phyloP scores from a whole-genome alignment of 2,113 vertebrate genomes.

The Cebus imitator region DNA sequence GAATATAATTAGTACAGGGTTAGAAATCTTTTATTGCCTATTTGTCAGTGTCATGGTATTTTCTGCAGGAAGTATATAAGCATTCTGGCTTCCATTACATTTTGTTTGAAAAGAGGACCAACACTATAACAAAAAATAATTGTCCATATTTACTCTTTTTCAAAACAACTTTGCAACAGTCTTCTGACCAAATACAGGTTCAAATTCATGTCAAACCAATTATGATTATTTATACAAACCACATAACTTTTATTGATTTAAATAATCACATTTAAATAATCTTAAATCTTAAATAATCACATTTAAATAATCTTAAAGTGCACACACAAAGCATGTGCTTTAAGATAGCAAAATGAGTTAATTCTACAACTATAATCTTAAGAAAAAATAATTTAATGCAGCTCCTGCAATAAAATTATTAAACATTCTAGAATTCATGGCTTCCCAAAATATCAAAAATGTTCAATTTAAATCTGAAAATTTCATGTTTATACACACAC shows the following conservation, averaged over 20 bases:
- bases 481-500: not conserved
- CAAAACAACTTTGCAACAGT: not conserved
- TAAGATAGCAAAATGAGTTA: not conserved
- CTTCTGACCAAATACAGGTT: not conserved
- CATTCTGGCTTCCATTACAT: not conserved
- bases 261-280: not conserved
- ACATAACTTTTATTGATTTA: not conserved
- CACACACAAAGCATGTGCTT: not conserved
- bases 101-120: slow-evolving; percentile 28
- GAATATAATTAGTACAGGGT: not conserved
- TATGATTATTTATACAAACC: not conserved
- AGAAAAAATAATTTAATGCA: not conserved
- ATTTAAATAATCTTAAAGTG: not conserved
- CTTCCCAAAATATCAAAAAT: not conserved
- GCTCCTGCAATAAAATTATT: not conserved
- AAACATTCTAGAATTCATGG: not conserved
- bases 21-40: not conserved
- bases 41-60: not conserved
- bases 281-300: not conserved
- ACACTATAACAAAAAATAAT: not conserved
- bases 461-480: not conserved
- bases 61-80: not conserved
- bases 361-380: not conserved
- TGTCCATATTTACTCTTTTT: slow-evolving; percentile 18
- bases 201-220: slow-evolving; percentile 24